Evolutionary conservation across 2,113 vertebrate species (phyloP), one percentile per base, ranked within the genome.

Genomic region (Cettia cetti): DNA sequence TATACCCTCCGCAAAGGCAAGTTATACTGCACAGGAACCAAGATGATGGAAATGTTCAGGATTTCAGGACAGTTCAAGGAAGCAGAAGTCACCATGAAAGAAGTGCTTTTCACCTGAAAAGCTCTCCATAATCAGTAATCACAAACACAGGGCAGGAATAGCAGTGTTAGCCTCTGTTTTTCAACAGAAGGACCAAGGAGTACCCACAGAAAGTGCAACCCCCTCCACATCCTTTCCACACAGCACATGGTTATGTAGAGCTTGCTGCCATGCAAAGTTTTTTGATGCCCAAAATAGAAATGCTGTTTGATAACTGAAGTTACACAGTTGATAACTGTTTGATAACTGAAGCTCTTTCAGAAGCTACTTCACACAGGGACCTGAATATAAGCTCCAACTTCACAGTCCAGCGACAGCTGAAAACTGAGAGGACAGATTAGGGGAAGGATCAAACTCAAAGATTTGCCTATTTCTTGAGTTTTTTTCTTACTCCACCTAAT

Each of bases 271-370:
- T 0, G 0, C 16, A 40, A 87, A 35, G 59, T 9, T 74, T 93
- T 76, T 74, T 80, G 12, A 88, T 77, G 50, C 7, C 59, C 30
- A 82, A 83, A 92, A 77, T 2, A 86, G 71, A 93, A 88, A 80
- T 13, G 8, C 8, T 53, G 13, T 54, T 86, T 39, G 45, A 74
- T 18, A 44, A 83, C n/a, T 44, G 22, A 64, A 87, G 40, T 18
- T 44, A 9, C n/a, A n/a, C n/a, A n/a, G n/a, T n/a, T n/a, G n/a
- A n/a, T n/a, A n/a, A n/a, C 8, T 53, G 13, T 54, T 86, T 39
- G 45, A 74, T 18, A 44, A 83, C n/a, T 31, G 2, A 11, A 13
- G 44, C 37, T 84, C 68, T 42, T 83, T 89, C 52, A 78, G 59
- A 77, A 21, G 28, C 20, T 86, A 26, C 82, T 57, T 42, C 64